These are phyloP conservation scores for Atopsyche davidsoni DNA, from an alignment of 1,140 invertebrate species.

Conservation along the genomic window DNA sequence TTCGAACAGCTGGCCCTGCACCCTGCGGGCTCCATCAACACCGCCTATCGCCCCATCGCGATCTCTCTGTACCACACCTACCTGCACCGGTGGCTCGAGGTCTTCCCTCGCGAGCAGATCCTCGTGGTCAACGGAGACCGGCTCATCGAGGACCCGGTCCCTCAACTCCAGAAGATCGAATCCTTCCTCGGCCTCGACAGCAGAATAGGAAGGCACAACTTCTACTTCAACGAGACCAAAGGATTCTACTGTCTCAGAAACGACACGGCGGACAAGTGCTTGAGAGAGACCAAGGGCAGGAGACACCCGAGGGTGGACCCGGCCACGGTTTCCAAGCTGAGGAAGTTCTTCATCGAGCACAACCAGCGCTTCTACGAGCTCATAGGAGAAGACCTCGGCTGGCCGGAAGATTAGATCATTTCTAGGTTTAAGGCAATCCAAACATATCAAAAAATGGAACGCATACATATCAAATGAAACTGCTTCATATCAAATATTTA, in stretches of 20 bases:
- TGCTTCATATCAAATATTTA: not conserved
- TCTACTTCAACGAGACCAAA: conserved; percentile 96
- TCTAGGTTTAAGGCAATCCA: conserved; percentile 19
- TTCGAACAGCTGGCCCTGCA: conserved; percentile 78
- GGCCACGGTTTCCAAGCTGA: conserved; percentile 75
- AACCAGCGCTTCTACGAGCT: conserved; percentile 94
- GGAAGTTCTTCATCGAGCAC: conserved; percentile 90
- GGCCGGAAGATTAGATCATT: conserved; percentile 68
- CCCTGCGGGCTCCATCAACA: conserved; percentile 75
- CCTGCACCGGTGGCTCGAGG: conserved; percentile 76
- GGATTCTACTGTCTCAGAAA: conserved; percentile 93
- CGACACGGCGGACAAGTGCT: conserved; percentile 81
- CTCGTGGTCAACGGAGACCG: conserved; percentile 93
- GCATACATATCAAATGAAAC: conserved; percentile 22
- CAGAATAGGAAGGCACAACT: conserved; percentile 73
- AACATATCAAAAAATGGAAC: conserved; percentile 27
- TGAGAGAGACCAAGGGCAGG: conserved; percentile 91
- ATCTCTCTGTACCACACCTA: conserved; percentile 83
- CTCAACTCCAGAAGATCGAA: conserved; percentile 82
- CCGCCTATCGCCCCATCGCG: conserved; percentile 70
- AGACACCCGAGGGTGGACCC: conserved; percentile 84
- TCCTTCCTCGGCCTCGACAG: conserved; percentile 77
- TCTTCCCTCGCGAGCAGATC: conserved; percentile 84
- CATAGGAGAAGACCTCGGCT: conserved; percentile 85
- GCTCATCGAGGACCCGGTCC: conserved; percentile 90